phyloP scores from a whole-genome alignment of 2,797 vertebrate species.

The Pelobates cultripes region DNA sequence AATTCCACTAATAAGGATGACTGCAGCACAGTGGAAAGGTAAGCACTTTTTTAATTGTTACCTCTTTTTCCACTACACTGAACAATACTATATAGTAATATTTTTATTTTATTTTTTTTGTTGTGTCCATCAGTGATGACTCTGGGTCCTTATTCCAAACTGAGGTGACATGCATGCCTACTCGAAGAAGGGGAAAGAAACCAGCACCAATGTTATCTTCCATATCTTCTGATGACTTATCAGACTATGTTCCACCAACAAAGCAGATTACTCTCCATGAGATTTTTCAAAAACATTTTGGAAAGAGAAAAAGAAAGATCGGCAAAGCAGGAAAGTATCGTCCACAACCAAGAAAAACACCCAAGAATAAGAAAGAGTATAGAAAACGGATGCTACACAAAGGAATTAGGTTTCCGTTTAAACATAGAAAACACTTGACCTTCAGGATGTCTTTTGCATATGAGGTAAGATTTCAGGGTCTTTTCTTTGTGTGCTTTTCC shows the following conservation, averaged over 20 bases:
- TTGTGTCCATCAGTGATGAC: constrained; percentile 52
- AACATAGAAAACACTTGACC: constrained; percentile 65
- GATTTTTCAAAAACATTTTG: constrained; percentile 66
- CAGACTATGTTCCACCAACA: constrained; percentile 57
- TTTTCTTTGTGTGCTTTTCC: neutral
- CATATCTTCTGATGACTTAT: constrained; percentile 50
- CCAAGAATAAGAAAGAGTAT: constrained; percentile 15
- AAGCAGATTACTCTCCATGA: constrained; percentile 64
- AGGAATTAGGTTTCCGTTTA: constrained; percentile 71
- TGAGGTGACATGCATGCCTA: constrained; percentile 14
- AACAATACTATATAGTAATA: too few species aligned
- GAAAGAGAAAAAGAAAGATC: constrained; percentile 49
- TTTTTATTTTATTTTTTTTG: neutral
- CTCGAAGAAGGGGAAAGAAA: accelerated
- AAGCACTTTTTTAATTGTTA: neutral
- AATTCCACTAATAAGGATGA: neutral
- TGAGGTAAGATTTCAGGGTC: constrained; percentile 64
- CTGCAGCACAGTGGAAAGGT: neutral
- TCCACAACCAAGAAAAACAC: neutral
- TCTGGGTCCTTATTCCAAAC: constrained; percentile 53
- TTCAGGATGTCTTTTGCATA: constrained; percentile 67
- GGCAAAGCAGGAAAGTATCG: constrained; percentile 40
- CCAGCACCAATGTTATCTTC: neutral
- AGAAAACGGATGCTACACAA: constrained; percentile 55
- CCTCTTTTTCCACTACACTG: too few species aligned